phyloP scores from a whole-genome alignment of 2,113 vertebrate genomes.

The Ammospiza nelsoni region DNA sequence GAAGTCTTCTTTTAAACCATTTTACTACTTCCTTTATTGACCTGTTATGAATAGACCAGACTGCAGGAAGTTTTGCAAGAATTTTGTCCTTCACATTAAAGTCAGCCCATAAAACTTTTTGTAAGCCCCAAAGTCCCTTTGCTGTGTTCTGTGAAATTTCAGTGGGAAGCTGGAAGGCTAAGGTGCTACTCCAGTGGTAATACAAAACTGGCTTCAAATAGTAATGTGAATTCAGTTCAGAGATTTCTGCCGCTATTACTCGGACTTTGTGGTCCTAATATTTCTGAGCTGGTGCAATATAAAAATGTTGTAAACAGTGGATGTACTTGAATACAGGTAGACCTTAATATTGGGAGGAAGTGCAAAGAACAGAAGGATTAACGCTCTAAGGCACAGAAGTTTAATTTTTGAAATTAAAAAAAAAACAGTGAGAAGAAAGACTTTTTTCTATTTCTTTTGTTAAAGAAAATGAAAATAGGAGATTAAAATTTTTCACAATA shows the following conservation, averaged over 20 bases:
- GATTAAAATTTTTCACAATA: neutral
- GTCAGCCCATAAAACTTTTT: neutral
- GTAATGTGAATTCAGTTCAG: neutral
- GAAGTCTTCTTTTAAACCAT: neutral
- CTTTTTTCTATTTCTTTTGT: neutral
- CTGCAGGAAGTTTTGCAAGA: neutral
- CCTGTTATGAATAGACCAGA: neutral
- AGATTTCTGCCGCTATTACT: neutral
- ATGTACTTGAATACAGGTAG: neutral
- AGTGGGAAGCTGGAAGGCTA: neutral
- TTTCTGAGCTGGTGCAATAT: neutral
- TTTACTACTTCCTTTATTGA: neutral
- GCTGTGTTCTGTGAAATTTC: neutral
- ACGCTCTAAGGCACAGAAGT: neutral
- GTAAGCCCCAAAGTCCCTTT: neutral
- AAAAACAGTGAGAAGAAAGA: neutral
- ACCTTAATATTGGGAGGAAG: neutral
- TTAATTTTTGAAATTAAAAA: neutral
- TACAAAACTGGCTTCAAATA: neutral
- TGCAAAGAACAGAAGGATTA: neutral
- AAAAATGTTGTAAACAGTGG: neutral
- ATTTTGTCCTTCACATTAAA: neutral
- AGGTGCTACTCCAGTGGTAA: rapidly evolving
- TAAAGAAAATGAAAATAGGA: neutral
- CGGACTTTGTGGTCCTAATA: neutral